Percentiles rank a stretch among this genome's conserved stretches.
phyloP scores from a whole-genome alignment of 2,113 vertebrate genomes.

The Epinephelus moara region DNA sequence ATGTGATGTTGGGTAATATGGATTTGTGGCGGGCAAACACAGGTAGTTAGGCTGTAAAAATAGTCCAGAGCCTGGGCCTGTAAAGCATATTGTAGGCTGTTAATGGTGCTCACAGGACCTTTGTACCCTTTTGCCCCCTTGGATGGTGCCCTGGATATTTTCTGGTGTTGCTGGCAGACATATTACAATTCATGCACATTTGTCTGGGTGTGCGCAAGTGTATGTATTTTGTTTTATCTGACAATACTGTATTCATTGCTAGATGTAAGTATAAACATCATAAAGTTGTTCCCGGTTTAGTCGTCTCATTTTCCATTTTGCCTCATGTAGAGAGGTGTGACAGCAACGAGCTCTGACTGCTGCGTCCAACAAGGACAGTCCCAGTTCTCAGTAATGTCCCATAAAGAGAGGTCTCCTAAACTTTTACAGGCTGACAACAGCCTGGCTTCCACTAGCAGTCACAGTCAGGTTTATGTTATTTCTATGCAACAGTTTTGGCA shows the following conservation, averaged over 20 bases:
- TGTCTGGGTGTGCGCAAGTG: conserved; percentile 20
- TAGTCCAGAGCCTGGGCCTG: conserved; percentile 48
- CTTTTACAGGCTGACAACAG: conserved; percentile 78
- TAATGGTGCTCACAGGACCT: conserved; percentile 66
- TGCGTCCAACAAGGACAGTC: conserved; percentile 57
- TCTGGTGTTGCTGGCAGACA: conserved; percentile 46
- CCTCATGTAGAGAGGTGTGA: conserved; percentile 46
- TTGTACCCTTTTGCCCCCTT: conserved; percentile 31
- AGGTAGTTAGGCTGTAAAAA: conserved; percentile 72
- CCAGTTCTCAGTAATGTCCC: conserved; percentile 43
- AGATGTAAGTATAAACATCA: conserved; percentile 38
- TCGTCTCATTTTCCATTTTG: conserved; percentile 47
- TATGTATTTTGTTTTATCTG: conserved; percentile 22
- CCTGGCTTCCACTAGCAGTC: conserved; percentile 51
- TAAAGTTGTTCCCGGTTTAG: conserved; percentile 21
- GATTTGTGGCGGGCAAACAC: conserved; percentile 66
- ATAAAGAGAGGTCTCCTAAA: conserved; percentile 76
- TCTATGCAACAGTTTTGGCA: conserved; percentile 5
- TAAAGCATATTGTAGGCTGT: conserved; percentile 49
- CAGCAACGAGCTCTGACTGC: conserved; percentile 44
- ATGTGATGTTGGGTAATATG: conserved; percentile 55
- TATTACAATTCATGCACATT: conserved; percentile 32
- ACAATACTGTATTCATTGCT: conserved; percentile 30
- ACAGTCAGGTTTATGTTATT: conserved; percentile 40
- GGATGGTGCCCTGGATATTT: conserved; percentile 41